Conservation (phyloP, 2,888 invertebrate species). For the Nomada fabriciana region DNA sequence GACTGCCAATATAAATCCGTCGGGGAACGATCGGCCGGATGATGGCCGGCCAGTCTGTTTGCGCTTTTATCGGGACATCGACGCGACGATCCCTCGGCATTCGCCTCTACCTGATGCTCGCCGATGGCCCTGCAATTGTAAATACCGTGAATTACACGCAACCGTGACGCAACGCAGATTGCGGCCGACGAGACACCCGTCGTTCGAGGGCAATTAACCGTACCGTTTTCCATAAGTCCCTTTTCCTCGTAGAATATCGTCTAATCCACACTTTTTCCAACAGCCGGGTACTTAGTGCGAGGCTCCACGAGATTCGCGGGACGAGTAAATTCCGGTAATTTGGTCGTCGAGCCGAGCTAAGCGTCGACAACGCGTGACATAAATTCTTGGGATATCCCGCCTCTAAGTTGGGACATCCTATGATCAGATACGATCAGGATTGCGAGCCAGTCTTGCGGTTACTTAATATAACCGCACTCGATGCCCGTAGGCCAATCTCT, state of each 20-base stretch:
- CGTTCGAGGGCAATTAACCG: slow-evolving; percentile 35
- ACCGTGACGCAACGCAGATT: slow-evolving; percentile 33
- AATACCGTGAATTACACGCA: slow-evolving; percentile 6
- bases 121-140: neutral
- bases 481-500: slow-evolving; percentile 40
- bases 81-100: neutral
- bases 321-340: neutral
- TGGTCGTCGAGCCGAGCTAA: neutral
- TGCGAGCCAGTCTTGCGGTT: slow-evolving; percentile 51
- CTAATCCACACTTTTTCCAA: neutral
- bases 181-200: slow-evolving; percentile 12
- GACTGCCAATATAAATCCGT: slow-evolving; percentile 57
- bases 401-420: slow-evolving; percentile 55
- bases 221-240: slow-evolving; percentile 14
- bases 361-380: slow-evolving; percentile 19
- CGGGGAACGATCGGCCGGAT: slow-evolving; percentile 23
- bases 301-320: neutral
- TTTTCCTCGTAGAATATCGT: slow-evolving; percentile 1
- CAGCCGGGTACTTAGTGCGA: neutral
- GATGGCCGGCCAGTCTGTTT: neutral
- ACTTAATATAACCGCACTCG: slow-evolving; percentile 47
- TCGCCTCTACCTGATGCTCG: neutral
- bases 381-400: slow-evolving; percentile 37
- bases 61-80: slow-evolving; percentile 22
- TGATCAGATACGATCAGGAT: slow-evolving; percentile 48